These are phyloP conservation scores for Solea solea DNA, from an alignment of 2,113 vertebrate genomes.

Conservation along the genomic window DNA sequence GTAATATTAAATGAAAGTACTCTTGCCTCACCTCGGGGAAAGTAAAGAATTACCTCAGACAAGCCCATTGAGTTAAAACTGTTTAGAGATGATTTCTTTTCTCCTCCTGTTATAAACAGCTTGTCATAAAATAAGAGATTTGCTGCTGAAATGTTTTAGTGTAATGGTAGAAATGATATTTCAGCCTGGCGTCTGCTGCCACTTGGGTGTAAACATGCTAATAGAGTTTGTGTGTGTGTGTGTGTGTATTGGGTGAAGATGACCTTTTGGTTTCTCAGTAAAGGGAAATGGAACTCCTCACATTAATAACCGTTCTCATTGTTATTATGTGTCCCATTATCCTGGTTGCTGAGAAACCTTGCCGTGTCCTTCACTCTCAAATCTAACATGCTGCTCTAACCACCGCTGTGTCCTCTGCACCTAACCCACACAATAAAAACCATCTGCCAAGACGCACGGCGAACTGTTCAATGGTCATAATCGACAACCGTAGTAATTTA, in stretches of 20 bases:
- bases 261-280: constrained; percentile 53
- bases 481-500: constrained; percentile 30
- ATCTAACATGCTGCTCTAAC: constrained; percentile 64
- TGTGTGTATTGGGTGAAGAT: constrained; percentile 40
- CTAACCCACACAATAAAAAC: constrained; percentile 33
- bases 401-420: constrained; percentile 14
- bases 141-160: constrained; percentile 11
- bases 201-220: constrained; percentile 33
- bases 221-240: constrained; percentile 27
- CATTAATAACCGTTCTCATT: constrained; percentile 5
- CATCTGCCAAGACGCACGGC: constrained; percentile 42
- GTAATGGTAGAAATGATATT: constrained; percentile 33
- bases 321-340: constrained; percentile 26
- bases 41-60: constrained; percentile 7
- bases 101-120: constrained; percentile 15
- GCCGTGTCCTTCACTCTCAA: constrained; percentile 37
- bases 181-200: constrained; percentile 59
- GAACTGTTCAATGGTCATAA: constrained; percentile 43
- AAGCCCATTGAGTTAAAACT: constrained; percentile 2
- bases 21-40: not conserved
- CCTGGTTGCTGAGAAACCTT: constrained; percentile 49
- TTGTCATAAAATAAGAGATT: constrained; percentile 24
- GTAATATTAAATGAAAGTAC: not conserved
- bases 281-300: constrained; percentile 47
- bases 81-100: not conserved